A percentile compares a stretch with the other conserved stretches of the same genome.
Conservation (phyloP, 2,113 vertebrate species). For the Gallinago undulata region DNA sequence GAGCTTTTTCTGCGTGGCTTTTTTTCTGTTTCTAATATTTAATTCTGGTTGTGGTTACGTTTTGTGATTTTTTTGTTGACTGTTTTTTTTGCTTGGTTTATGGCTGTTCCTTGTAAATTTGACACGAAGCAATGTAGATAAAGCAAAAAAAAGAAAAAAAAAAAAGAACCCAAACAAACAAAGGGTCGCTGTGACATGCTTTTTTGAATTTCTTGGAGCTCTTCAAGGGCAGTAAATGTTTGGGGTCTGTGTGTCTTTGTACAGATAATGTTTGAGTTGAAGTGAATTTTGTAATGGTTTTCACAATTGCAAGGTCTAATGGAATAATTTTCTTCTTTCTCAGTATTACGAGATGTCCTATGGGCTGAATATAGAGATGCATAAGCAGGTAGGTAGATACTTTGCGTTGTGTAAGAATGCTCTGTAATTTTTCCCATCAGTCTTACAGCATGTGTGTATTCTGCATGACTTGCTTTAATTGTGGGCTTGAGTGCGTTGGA, state of each 20-base stretch:
- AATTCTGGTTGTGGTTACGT: not conserved
- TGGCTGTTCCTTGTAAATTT: not conserved
- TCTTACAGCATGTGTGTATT: conserved; percentile 3
- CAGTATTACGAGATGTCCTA: conserved; percentile 98
- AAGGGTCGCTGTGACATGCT: not conserved
- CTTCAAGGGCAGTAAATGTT: not conserved
- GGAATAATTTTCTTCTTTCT: conserved; percentile 70
- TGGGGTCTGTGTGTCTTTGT: not conserved
- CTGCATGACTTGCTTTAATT: conserved; percentile 8
- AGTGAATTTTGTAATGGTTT: not conserved
- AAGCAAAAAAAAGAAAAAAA: not conserved
- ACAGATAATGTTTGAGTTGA: not conserved
- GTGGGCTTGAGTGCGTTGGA: not conserved
- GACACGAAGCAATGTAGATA: not conserved
- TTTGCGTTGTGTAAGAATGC: conserved; percentile 3
- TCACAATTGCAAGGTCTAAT: conserved; percentile 3
- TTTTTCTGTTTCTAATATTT: not conserved
- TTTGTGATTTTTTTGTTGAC: not conserved
- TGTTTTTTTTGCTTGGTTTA: not conserved
- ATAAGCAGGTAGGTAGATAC: conserved; percentile 89
- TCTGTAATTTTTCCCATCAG: not conserved
- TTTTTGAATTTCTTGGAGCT: not conserved
- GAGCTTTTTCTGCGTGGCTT: not conserved
- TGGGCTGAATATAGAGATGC: conserved; percentile 97
- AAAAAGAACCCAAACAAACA: not conserved